phyloP scores from a whole-genome alignment of 2,113 vertebrate species.

The Podarcis cretensis region DNA sequence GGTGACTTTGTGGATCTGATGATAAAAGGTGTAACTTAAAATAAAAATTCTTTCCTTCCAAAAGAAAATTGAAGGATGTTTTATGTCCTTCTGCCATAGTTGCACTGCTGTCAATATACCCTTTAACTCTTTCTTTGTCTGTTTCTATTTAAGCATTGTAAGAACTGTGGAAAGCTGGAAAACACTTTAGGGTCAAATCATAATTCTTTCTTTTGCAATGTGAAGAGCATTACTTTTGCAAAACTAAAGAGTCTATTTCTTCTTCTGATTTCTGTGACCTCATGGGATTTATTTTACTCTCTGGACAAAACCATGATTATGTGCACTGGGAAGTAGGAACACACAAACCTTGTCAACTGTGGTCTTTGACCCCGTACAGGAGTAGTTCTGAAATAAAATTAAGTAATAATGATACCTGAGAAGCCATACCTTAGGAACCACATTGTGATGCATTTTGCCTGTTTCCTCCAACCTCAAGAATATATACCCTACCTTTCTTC shows the following conservation, averaged over 20 bases:
- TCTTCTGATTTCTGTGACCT: neutral
- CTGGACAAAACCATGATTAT: neutral
- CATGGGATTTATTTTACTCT: neutral
- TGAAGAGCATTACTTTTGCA: neutral
- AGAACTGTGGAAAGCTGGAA: neutral
- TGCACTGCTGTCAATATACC: conserved; percentile 1
- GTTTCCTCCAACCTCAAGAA: neutral
- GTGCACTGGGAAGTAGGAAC: neutral
- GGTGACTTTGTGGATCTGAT: conserved; percentile 61
- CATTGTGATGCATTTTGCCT: neutral
- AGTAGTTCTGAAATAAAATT: neutral
- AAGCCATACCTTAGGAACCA: neutral
- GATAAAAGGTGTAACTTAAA: conserved; percentile 42
- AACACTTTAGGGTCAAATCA: neutral
- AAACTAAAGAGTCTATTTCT: neutral
- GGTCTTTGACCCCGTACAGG: neutral
- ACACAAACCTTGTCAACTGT: neutral
- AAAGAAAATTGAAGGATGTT: conserved; percentile 61
- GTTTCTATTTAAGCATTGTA: conserved; percentile 10
- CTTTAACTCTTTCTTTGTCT: neutral
- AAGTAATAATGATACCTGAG: neutral
- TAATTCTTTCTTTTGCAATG: neutral
- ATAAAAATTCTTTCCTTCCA: conserved; percentile 55
- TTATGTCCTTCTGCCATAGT: conserved; percentile 44
- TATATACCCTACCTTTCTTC: neutral